Conservation (phyloP, 2,888 invertebrate species). For the Isotomurus palustris region DNA sequence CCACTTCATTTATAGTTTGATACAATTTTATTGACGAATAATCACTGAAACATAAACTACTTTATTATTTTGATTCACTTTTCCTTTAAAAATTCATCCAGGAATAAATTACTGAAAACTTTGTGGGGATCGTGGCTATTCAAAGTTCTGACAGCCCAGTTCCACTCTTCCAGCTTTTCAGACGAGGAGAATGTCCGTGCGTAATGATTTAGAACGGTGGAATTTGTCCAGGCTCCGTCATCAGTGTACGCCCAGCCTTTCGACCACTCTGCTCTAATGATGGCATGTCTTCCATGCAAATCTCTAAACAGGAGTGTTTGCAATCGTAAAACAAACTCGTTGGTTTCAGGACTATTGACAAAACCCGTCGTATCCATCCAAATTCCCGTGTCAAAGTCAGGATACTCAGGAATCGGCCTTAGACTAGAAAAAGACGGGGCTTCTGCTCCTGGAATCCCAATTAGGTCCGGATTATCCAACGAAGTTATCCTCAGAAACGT, state of each 20-base stretch:
- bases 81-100: too few relatives aligned
- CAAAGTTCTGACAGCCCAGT: background rate
- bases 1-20: too few relatives aligned
- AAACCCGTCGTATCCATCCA: background rate
- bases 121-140: background rate
- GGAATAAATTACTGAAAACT: constrained; percentile 2
- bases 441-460: background rate
- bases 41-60: too few relatives aligned
- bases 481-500: background rate
- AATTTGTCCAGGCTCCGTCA: background rate
- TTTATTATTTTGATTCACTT: too few relatives aligned
- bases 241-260: background rate
- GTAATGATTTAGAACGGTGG: background rate
- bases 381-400: background rate
- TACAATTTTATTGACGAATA: too few relatives aligned
- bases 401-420: background rate
- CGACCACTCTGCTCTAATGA: background rate
- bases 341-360: background rate
- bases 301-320: background rate
- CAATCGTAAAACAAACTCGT: background rate
- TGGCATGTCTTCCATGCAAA: background rate
- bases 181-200: background rate
- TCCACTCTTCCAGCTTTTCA: background rate
- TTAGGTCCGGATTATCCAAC: background rate
- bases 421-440: constrained; percentile 1